Conservation (phyloP, 64 coral and sea anemone genomes). For the Actinia equina region DNA sequence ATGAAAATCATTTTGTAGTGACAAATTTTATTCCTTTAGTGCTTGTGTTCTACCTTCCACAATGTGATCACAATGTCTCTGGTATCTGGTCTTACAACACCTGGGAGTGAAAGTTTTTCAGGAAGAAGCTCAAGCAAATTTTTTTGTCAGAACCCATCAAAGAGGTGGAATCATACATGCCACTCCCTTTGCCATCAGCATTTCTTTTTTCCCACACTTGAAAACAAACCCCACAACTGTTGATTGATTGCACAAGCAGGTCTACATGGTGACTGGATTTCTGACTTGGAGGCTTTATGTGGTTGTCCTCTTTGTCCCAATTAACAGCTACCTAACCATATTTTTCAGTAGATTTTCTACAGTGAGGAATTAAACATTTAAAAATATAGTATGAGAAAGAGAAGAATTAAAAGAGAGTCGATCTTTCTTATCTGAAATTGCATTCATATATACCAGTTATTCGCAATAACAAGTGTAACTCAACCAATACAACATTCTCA, state of each 20-base stretch:
- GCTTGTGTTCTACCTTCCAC: slow-evolving; percentile 32
- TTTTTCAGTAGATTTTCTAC: too few relatives aligned
- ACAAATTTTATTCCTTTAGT: neutral
- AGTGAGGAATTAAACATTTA: too few relatives aligned
- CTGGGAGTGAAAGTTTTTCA: slow-evolving; percentile 24
- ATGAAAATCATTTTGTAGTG: neutral
- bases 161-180: slow-evolving; percentile 45
- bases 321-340: too few relatives aligned
- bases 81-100: slow-evolving; percentile 30
- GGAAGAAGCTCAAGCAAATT: slow-evolving; percentile 36
- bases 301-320: too few relatives aligned
- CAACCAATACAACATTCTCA: slow-evolving; percentile 35
- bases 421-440: too few relatives aligned
- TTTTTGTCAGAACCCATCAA: slow-evolving; percentile 70
- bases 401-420: too few relatives aligned
- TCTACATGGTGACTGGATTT: too few relatives aligned
- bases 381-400: too few relatives aligned
- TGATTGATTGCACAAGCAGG: too few relatives aligned
- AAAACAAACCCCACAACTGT: too few relatives aligned
- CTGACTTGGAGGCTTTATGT: too few relatives aligned
- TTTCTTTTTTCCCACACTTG: slow-evolving; percentile 51
- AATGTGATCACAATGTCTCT: slow-evolving; percentile 32
- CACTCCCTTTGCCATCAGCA: slow-evolving; percentile 59
- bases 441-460: slow-evolving; percentile 2
- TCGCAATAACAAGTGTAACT: slow-evolving; percentile 29